Percentiles rank a stretch among this genome's conserved stretches.
phyloP scores from a whole-genome alignment of 2,888 invertebrate species.

The Portevinia maculata region DNA sequence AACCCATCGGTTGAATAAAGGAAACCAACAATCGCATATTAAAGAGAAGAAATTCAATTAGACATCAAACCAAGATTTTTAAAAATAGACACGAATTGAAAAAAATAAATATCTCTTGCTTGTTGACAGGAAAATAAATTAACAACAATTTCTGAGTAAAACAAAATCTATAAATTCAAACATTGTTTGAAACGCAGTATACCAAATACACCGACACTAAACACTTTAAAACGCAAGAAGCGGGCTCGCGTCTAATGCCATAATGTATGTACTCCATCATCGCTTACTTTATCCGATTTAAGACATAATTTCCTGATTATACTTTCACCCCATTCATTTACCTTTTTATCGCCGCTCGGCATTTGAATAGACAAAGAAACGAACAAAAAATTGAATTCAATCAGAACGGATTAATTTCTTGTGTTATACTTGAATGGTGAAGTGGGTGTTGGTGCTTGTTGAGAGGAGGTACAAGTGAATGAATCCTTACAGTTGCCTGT shows the following conservation, averaged over 20 bases:
- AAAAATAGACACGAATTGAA: too few species aligned
- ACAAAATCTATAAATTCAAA: not conserved
- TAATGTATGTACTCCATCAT: constrained; percentile 31
- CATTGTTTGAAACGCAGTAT: not conserved
- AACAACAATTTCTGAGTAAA: too few species aligned
- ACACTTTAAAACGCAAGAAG: not conserved
- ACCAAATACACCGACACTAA: not conserved
- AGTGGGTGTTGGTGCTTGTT: constrained; percentile 1
- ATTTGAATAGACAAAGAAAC: not conserved
- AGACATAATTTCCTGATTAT: constrained; percentile 43
- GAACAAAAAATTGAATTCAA: not conserved
- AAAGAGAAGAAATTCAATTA: too few species aligned
- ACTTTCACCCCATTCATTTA: constrained; percentile 17
- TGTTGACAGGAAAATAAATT: too few species aligned
- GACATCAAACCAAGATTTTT: too few species aligned
- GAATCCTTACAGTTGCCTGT: not conserved
- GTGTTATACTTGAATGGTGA: not conserved
- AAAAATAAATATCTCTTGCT: too few species aligned
- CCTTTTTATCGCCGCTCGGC: constrained; percentile 7
- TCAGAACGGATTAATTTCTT: constrained; percentile 10
- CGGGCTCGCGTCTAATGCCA: not conserved
- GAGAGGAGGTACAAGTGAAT: not conserved
- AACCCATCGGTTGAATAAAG: too few species aligned
- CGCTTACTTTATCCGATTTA: constrained; percentile 31
- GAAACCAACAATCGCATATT: too few species aligned